Evolutionary conservation across 2,113 vertebrate genomes (phyloP).

Genomic region (Pteronura brasiliensis): DNA sequence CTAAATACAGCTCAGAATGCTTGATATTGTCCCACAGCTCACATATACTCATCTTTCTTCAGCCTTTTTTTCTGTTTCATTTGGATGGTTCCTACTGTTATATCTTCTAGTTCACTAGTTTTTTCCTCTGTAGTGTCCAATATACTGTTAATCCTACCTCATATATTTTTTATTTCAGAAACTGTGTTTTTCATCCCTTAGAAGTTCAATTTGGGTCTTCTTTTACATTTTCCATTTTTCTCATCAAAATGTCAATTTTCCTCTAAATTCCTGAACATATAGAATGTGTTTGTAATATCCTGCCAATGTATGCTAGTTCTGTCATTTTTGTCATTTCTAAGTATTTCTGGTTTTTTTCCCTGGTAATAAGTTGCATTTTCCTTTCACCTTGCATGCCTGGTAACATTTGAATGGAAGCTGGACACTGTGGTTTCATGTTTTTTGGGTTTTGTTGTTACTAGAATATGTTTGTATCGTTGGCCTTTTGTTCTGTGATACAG

Average conservation of each 20-base stretch:
- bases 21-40: neutral
- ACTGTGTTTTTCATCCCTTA: neutral
- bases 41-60: neutral
- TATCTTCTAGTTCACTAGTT: neutral
- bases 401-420: neutral
- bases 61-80: neutral
- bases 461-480: neutral
- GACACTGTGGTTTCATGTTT: neutral
- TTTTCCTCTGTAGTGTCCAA: neutral
- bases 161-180: neutral
- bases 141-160: neutral
- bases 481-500: neutral
- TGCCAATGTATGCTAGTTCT: neutral
- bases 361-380: neutral
- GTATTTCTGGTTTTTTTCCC: neutral
- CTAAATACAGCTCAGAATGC: neutral
- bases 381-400: neutral
- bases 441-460: neutral
- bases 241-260: neutral
- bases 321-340: conserved; percentile 7
- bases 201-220: neutral
- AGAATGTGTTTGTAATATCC: neutral
- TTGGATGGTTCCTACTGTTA: neutral
- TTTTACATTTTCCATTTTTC: neutral
- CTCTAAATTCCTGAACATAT: neutral